Evolutionary conservation across 2,888 invertebrate genomes (phyloP).

Genomic region (Lochmaea capreae): DNA sequence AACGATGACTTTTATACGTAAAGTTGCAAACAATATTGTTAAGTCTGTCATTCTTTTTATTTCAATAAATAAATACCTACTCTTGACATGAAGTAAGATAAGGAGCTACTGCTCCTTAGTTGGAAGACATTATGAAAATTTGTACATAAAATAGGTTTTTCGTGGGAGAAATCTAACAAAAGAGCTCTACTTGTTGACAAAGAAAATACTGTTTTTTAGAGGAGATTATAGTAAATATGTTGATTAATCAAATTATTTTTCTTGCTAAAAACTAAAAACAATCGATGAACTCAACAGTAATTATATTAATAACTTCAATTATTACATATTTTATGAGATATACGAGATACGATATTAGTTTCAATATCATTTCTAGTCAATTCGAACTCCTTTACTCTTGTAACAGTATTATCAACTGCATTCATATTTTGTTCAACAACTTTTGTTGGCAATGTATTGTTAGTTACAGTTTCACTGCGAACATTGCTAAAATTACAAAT

Average conservation of each 20-base stretch:
- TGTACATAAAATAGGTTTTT: too few species aligned
- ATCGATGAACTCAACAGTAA: neutral
- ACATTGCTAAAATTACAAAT: constrained; percentile 49
- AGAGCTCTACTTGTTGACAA: neutral
- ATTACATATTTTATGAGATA: constrained; percentile 56
- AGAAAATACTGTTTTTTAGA: neutral
- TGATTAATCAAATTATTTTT: constrained; percentile 4
- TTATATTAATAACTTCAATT: constrained; percentile 31
- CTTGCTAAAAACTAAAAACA: constrained; percentile 6
- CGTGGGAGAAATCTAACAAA: too few species aligned
- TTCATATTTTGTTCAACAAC: constrained; percentile 48
- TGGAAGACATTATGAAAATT: too few species aligned
- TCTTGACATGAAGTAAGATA: too few species aligned
- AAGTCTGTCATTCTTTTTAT: too few species aligned
- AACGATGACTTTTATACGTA: too few species aligned
- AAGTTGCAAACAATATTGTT: too few species aligned
- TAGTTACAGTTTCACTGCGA: constrained; percentile 40
- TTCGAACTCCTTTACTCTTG: constrained; percentile 54
- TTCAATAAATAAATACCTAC: too few species aligned
- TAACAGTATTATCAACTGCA: constrained; percentile 54
- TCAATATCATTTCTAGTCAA: constrained; percentile 45
- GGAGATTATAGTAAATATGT: neutral
- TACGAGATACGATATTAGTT: constrained; percentile 53
- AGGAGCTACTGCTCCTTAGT: too few species aligned
- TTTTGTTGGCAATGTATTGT: constrained; percentile 43